Evolutionary conservation across 1,140 invertebrate species (phyloP).

Genomic region (Cepaea nemoralis): DNA sequence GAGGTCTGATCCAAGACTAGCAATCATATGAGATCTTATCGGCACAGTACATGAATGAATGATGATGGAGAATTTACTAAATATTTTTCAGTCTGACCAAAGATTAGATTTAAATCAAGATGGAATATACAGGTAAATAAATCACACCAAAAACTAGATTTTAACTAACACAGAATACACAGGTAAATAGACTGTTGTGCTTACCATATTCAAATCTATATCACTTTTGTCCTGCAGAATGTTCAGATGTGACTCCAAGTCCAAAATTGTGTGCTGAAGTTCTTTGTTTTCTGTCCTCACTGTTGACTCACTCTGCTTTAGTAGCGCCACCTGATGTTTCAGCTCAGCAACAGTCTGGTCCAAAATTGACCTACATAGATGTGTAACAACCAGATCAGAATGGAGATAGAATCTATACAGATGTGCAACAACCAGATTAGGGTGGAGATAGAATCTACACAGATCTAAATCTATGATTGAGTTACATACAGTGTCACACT

Average conservation of each 20-base stretch:
- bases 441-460: background rate
- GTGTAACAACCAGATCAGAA: background rate
- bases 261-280: constrained; percentile 66
- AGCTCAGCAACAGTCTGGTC: constrained; percentile 63
- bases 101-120: no score
- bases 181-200: no score
- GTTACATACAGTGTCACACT: no score
- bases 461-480: background rate
- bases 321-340: constrained; percentile 63
- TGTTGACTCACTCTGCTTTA: constrained; percentile 62
- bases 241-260: constrained; percentile 61
- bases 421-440: background rate
- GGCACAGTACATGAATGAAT: no score
- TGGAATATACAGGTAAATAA: no score
- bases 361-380: constrained; percentile 56
- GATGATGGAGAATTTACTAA: no score
- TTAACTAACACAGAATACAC: no score
- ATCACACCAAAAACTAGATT: no score
- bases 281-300: constrained; percentile 61
- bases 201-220: constrained; percentile 58
- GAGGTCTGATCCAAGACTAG: no score
- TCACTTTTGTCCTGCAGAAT: constrained; percentile 57
- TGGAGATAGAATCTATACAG: background rate
- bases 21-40: no score
- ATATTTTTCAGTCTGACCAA: no score